These are phyloP conservation scores for Coregonus clupeaformis DNA, from an alignment of 2,113 vertebrate species.

Conservation along the genomic window DNA sequence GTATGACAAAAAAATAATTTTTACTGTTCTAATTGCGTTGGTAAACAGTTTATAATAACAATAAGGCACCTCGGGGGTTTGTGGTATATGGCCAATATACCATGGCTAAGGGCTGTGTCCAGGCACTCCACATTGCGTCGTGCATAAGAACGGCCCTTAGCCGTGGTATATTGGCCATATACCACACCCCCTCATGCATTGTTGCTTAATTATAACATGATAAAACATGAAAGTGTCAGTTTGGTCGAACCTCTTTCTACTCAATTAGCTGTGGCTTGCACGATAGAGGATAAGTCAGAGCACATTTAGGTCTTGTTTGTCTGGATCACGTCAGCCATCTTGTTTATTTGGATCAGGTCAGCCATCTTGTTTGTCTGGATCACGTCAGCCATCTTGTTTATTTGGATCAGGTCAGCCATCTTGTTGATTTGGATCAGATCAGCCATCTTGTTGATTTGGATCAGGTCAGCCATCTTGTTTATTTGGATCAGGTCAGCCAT, in stretches of 20 bases:
- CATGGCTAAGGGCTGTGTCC: no score
- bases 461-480: no score
- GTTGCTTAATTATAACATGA: conserved; percentile 21
- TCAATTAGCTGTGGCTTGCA: conserved; percentile 42
- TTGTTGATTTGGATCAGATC: conserved; percentile 26
- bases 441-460: not conserved
- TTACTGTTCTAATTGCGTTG: no score
- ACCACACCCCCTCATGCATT: conserved; percentile 15
- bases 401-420: not conserved
- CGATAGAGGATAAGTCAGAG: conserved; percentile 20
- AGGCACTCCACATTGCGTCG: no score
- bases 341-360: not conserved
- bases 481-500: conserved; percentile 23
- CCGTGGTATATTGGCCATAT: not conserved
- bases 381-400: conserved; percentile 9
- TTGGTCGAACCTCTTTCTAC: conserved; percentile 5
- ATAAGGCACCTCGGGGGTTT: no score
- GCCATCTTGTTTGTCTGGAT: conserved; percentile 3
- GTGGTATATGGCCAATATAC: no score
- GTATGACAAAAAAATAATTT: no score
- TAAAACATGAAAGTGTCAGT: conserved; percentile 16
- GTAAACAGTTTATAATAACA: no score
- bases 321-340: conserved; percentile 21
- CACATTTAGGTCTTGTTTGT: conserved; percentile 28
- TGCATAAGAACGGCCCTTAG: conserved; percentile 33